Evolutionary conservation across 2,888 invertebrate genomes (phyloP), one percentile per base, ranked within the genome.

Genomic region (Melanchra persicariae): DNA sequence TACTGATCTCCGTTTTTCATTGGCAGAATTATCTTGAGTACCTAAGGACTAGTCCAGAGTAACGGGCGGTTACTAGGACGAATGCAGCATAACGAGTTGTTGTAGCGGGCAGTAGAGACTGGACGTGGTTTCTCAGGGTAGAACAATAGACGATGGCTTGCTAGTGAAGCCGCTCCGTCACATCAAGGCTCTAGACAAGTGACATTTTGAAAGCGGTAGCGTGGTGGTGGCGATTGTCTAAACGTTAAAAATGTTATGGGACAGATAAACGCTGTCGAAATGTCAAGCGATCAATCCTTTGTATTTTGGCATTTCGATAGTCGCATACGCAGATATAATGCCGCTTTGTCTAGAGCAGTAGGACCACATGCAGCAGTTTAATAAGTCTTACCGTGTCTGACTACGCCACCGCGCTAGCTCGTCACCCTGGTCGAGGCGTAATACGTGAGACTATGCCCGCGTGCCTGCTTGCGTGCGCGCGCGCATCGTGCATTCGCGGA

Each of bases 391-490:
- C n/a, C 19, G 19, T 1, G 19, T 15, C 5, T 19, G 4, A 9
- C 4, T 10, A 9, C 26, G 30, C 30, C 55, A n/a, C 34, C 55
- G 34, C 34, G 12, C 10, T 10, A n/a, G 7, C n/a, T 12, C 15
- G 34, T n/a, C 22, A 55, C 34, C 7, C 7, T 55, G 34, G 19
- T 54, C 54, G 5, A n/a, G 6, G 34, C 34, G n/a, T 37, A 22
- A n/a, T 65, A 63, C 77, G 77, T 81, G 81, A 69, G 43, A 54
- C 30, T 59, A 77, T 81, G 77, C 12, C 58, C 4, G 47, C 24
- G 43, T 52, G 63, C 34, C 24, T 47, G 37, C 30, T 12, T 52
- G 57, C 43, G 40, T 22, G 37, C 24, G 55, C 47, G 52, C 55
- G 55, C 34, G 55, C 55, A 55, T 55, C 55, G 55, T 34, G 55